A percentile compares a stretch with the other conserved stretches of the same genome.
These are phyloP conservation scores for Pavo muticus DNA, from an alignment of 2,113 vertebrate species.

Conservation along the genomic window DNA sequence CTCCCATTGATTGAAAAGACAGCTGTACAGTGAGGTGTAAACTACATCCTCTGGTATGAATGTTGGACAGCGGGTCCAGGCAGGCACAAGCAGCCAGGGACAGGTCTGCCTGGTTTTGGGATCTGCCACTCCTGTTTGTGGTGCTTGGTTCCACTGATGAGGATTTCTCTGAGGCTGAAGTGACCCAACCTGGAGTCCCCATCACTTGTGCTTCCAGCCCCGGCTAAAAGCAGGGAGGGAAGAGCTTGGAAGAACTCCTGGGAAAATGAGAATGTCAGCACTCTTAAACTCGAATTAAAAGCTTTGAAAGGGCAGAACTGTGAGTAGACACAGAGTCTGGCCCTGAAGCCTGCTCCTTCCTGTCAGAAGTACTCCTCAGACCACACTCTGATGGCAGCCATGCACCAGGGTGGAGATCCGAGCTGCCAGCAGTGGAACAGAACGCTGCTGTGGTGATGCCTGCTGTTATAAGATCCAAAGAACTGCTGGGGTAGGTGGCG, in stretches of 20 bases:
- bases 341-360: background rate
- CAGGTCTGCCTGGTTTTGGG: background rate
- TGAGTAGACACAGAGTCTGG: background rate
- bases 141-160: background rate
- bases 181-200: background rate
- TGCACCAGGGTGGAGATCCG: background rate
- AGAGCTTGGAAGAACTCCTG: background rate
- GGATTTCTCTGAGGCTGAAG: background rate
- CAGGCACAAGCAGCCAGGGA: background rate
- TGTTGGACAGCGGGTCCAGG: background rate
- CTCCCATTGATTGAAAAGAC: background rate
- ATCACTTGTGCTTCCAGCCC: background rate
- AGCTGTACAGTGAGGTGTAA: background rate
- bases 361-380: background rate
- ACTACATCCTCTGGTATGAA: accelerated
- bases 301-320: background rate
- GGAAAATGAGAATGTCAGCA: background rate
- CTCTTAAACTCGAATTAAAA: background rate
- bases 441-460: accelerated
- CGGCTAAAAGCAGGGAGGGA: background rate
- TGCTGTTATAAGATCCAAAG: background rate
- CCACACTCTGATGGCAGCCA: accelerated
- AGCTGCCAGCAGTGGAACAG: background rate
- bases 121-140: background rate
- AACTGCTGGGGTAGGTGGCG: background rate